Evolutionary conservation across 2,797 vertebrate species (phyloP).

Genomic region (Falco peregrinus): DNA sequence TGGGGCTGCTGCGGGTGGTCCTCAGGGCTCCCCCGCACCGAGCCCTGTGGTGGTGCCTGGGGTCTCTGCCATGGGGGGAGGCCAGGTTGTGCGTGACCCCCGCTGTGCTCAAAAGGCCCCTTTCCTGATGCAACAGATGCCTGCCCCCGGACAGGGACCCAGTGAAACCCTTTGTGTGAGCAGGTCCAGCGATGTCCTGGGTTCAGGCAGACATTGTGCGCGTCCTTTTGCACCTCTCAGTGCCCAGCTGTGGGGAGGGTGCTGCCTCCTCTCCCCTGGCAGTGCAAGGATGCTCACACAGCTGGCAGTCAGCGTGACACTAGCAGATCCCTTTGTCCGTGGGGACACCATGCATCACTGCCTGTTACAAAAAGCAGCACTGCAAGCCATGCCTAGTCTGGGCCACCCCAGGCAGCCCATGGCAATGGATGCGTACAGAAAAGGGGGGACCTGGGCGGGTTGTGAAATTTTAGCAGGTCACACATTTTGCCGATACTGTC

Average conservation of each 20-base stretch:
- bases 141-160: neutral
- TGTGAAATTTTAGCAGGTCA: neutral
- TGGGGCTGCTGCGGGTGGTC: neutral
- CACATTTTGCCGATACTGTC: rapidly evolving
- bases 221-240: rapidly evolving
- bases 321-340: neutral
- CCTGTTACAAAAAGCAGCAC: neutral
- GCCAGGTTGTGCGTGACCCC: neutral
- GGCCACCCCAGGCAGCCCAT: neutral
- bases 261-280: neutral
- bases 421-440: neutral
- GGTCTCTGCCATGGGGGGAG: neutral
- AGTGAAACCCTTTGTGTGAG: rapidly evolving
- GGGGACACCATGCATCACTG: rapidly evolving
- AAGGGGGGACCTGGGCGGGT: rapidly evolving
- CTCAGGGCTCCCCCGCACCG: neutral
- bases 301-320: neutral
- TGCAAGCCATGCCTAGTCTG: rapidly evolving
- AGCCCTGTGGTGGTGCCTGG: rapidly evolving
- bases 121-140: neutral
- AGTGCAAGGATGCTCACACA: neutral
- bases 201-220: neutral
- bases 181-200: neutral
- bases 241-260: neutral
- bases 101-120: rapidly evolving